Percentiles rank a stretch among this genome's conserved stretches.
Conservation (phyloP, 2,888 invertebrate species). For the Drosophila rubida region DNA sequence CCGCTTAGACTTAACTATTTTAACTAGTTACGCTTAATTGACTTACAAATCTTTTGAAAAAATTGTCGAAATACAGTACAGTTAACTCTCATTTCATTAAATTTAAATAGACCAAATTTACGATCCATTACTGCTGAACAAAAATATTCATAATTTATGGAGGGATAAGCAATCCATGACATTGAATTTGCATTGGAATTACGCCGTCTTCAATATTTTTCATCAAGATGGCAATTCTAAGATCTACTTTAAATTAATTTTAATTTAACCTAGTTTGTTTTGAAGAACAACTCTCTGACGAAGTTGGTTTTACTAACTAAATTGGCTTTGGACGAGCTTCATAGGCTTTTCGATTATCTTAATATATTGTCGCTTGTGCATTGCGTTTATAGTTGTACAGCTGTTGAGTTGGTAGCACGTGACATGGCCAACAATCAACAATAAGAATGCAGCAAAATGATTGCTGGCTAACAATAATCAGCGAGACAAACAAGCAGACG, state of each 20-base stretch:
- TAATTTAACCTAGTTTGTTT: too few species aligned
- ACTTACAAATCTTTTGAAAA: background rate
- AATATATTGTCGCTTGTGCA: background rate
- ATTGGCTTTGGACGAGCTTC: background rate
- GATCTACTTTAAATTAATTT: too few species aligned
- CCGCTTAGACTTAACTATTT: slow-evolving; percentile 12
- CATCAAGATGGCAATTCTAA: too few species aligned
- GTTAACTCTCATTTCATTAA: too few species aligned
- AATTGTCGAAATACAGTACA: background rate
- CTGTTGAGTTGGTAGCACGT: slow-evolving; percentile 42
- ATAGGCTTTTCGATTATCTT: background rate
- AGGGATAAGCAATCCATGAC: too few species aligned
- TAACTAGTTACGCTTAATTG: slow-evolving; percentile 26
- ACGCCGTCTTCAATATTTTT: too few species aligned
- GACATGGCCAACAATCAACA: slow-evolving; percentile 34
- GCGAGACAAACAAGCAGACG: slow-evolving; percentile 49
- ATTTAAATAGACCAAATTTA: too few species aligned
- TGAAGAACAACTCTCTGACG: too few species aligned
- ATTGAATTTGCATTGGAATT: too few species aligned
- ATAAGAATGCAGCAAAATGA: slow-evolving; percentile 10
- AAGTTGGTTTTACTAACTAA: too few species aligned
- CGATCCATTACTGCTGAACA: too few species aligned
- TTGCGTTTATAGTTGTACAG: slow-evolving; percentile 22
- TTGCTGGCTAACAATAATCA: slow-evolving; percentile 48
- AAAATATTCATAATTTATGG: too few species aligned